phyloP scores from a whole-genome alignment of 53 echinoderm and acorn worm species.

The Paelopatides confundens region DNA sequence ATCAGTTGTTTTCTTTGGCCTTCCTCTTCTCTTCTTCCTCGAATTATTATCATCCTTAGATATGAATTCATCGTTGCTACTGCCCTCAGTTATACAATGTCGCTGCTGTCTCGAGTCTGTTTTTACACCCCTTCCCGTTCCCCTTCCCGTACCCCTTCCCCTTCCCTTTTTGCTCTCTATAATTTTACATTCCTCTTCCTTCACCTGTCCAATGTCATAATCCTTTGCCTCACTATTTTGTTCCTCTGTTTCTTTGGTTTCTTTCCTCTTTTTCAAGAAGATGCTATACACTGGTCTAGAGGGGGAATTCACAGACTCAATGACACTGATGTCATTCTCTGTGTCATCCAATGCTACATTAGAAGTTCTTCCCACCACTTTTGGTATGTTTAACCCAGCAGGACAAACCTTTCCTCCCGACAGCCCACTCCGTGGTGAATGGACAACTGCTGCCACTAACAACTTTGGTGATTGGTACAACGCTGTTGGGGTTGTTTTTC shows the following conservation, averaged over 20 bases:
- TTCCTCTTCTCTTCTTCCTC: neutral
- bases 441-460: neutral
- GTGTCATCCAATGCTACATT: conserved; percentile 68
- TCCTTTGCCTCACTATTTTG: neutral
- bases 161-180: neutral
- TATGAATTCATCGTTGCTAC: no score
- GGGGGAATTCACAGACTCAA: conserved; percentile 35
- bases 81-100: neutral
- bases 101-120: neutral
- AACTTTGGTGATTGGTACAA: conserved; percentile 11
- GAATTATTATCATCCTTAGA: neutral
- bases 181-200: neutral
- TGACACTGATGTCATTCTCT: conserved; percentile 34
- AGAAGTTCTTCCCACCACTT: conserved; percentile 47
- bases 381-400: neutral
- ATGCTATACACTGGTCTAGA: conserved; percentile 75
- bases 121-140: neutral
- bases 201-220: neutral
- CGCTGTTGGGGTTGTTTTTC: neutral
- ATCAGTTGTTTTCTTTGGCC: neutral
- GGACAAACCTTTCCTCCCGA: neutral
- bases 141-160: neutral
- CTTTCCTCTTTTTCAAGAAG: conserved; percentile 69
- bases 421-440: neutral
- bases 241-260: neutral